phyloP scores from a whole-genome alignment of 2,888 invertebrate genomes.

The Nephrotoma flavescens region DNA sequence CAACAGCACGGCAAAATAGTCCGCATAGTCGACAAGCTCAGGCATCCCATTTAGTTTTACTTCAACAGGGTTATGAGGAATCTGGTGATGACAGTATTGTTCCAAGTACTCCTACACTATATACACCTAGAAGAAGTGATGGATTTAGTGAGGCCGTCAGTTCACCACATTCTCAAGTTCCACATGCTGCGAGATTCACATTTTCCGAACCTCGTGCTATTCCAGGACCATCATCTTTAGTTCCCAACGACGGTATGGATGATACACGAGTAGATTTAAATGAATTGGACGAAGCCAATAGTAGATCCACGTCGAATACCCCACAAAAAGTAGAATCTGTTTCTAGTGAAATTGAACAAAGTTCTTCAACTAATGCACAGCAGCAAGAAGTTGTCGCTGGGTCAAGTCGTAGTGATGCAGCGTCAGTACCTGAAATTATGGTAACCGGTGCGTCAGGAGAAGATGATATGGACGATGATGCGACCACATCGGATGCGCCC shows the following conservation, averaged over 20 bases:
- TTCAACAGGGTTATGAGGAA: constrained; percentile 26
- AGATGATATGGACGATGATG: constrained; percentile 23
- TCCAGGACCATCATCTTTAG: constrained; percentile 19
- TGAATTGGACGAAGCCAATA: constrained; percentile 31
- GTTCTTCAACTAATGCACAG: constrained; percentile 16
- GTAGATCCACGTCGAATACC: constrained; percentile 51
- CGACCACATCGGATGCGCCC: constrained; percentile 32
- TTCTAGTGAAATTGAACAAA: constrained; percentile 5
- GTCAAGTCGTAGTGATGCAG: constrained; percentile 11
- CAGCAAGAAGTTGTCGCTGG: constrained; percentile 24
- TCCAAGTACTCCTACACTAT: constrained; percentile 78
- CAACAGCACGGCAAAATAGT: constrained; percentile 23
- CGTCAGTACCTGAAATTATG: constrained; percentile 13
- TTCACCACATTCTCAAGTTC: constrained; percentile 71
- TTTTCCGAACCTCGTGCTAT: constrained; percentile 39
- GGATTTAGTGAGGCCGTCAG: constrained; percentile 86
- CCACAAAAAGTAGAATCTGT: constrained; percentile 37
- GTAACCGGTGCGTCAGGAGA: constrained; percentile 12
- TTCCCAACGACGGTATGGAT: constrained; percentile 44
- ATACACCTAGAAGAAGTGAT: constrained; percentile 66
- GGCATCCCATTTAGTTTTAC: constrained; percentile 21
- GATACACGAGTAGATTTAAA: constrained; percentile 60
- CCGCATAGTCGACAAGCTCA: constrained; percentile 22
- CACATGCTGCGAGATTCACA: constrained; percentile 44
- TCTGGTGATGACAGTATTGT: constrained; percentile 56